Conservation (phyloP, 2,797 vertebrate genomes). For the Tokudaia tokunoshimensis region DNA sequence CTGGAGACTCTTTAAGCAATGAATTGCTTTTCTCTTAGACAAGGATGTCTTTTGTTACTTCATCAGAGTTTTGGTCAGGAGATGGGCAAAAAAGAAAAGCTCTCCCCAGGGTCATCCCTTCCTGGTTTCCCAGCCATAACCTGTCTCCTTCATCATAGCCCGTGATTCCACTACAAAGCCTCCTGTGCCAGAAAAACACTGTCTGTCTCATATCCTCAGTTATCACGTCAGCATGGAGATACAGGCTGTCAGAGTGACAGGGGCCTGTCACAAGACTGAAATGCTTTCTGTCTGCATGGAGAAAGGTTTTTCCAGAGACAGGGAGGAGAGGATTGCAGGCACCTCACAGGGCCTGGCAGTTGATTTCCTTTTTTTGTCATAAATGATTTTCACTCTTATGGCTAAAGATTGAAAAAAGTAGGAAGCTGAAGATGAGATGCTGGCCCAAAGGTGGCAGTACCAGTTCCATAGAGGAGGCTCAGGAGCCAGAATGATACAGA, state of each 20-base stretch:
- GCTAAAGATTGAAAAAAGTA: not conserved
- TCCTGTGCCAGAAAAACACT: conserved; percentile 67
- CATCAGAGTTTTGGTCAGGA: conserved; percentile 6
- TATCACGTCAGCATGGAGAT: conserved; percentile 82
- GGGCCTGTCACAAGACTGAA: conserved; percentile 84
- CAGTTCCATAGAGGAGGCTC: not conserved
- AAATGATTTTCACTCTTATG: conserved; percentile 51
- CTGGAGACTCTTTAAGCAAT: not conserved
- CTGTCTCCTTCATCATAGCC: conserved; percentile 62
- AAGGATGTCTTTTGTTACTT: not conserved
- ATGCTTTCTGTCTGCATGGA: conserved; percentile 80
- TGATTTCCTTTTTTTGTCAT: conserved; percentile 68
- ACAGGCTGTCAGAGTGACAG: conserved; percentile 79
- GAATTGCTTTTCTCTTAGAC: not conserved
- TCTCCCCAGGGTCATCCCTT: conserved; percentile 27
- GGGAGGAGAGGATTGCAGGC: not conserved
- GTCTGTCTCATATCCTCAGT: conserved; percentile 75
- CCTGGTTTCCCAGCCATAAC: conserved; percentile 52
- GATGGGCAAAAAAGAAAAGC: conserved; percentile 16
- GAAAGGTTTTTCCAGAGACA: conserved; percentile 60
- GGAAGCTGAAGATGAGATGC: not conserved
- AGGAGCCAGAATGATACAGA: not conserved
- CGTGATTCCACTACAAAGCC: conserved; percentile 81
- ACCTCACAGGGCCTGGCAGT: conserved; percentile 12
- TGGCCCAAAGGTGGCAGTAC: not conserved